Base-by-base conservation (phyloP, 2,113 vertebrate genomes). In the Nannobrachium achirus region DNA sequence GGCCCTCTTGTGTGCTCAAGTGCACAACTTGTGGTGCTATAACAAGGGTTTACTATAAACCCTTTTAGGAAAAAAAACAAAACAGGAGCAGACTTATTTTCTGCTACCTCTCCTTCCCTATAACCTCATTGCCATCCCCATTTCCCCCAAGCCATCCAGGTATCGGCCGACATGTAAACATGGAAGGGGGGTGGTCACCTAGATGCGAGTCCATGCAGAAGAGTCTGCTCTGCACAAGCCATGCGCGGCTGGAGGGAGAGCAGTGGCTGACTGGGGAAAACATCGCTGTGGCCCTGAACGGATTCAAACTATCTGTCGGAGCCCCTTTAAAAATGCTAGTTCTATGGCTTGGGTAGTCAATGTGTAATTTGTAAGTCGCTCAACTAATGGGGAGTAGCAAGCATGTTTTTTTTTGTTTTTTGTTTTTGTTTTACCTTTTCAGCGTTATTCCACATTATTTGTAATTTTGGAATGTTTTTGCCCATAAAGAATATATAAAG, bases 161-260 rank as follows among this genome's bases (percentile, higher is more conserved):
- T 84, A 89, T 92, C 89, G 84, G 89, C 92, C 87, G 86, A 90
- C 89, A 91, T 92, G 91, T 93, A 92, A 93, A 88, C 92, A 90
- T 91, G 86, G 88, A 89, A 83, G 84, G 86, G 25, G 89, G 86
- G 85, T 83, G 86, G 86, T 90, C 89, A 89, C 89, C 91, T 84
- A 76, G 82, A 92, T 82, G 87, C 80, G 79, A 82, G 88, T 87
- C 53, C 72, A 81, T 88, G 79, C 82, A 73, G 80, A 84, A 71
- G 83, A 89, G 83, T 79, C 63, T 73, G 79, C 80, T 81, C 79
- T 83, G 79, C 19, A 77, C 69, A 74, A 73, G 82, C 82, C 71
- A 63, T 75, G 81, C 50, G 55, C 66, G 56, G 78, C 69, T 69
- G 69, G 53, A 44, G 66, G 67, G 59, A 73, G 71, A 77, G 79